Base-by-base conservation (phyloP, 2,113 vertebrate genomes). In the Bos indicus region DNA sequence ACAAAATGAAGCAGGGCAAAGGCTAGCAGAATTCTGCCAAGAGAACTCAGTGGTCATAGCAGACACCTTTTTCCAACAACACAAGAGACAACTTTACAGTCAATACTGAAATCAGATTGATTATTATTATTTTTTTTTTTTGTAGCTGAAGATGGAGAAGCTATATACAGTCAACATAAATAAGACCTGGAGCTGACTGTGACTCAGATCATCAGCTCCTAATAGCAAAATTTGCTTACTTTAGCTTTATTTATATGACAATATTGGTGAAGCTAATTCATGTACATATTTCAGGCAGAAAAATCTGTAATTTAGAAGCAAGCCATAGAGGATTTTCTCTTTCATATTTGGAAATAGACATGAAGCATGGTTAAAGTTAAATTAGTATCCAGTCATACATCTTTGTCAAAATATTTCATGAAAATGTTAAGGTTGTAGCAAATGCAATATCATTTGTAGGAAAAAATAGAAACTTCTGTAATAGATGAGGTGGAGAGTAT, bases 381-480 rank as follows among this genome's bases (percentile, higher is more conserved):
- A 43, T 74, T 87, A 43, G n/a, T 28, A 33, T 33, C 40, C 46
- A 87, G 54, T 52, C 46, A 95, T 96, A 81, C 5, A 23, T 92
- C 88, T 94, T 88, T 93, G 30, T 93, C 13, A 74, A 80, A 56
- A 28, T 81, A n/a, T 48, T 96, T 94, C 88, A 59, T 97, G 48
- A 62, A 96, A 94, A 33, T n/a, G 60, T 33, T 17, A 93, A 96
- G 59, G 43, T 54, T 95, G 71, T 52, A 95, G 51, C 17, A 97
- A 95, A 82, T 85, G 25, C 12, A 28, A 52, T 25, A 56, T 71
- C 16, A 91, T 88, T 81, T 91, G 62, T 62, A 56, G n/a, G 40
- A 81, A 96, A 94, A 93, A 95, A 80, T 62, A 43, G 67, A 30
- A 51, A 85, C 12, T n/a, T 46, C 4, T 90, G 2, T 83, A 88